A percentile compares a stretch with the other conserved stretches of the same genome.
Evolutionary conservation across 2,113 vertebrate species (phyloP).

Genomic region (Ceyx melanurus): DNA sequence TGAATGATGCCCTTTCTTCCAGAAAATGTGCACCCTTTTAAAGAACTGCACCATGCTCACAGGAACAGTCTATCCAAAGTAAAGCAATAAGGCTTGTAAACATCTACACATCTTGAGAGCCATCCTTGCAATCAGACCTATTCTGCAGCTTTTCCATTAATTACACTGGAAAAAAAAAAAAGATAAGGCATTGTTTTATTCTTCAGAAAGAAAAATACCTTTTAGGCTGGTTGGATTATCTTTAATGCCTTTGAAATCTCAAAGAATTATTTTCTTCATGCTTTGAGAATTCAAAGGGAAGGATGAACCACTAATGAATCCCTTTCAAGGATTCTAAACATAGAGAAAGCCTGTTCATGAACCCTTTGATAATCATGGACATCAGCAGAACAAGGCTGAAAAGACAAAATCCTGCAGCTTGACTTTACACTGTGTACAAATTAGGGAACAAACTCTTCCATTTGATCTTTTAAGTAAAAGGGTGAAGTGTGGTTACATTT

Average conservation of each 20-base stretch:
- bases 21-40: neutral
- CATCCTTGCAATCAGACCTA: neutral
- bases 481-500: neutral
- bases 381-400: neutral
- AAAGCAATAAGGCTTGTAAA: neutral
- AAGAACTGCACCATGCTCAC: neutral
- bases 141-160: neutral
- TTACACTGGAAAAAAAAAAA: neutral
- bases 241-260: slow-evolving; percentile 6
- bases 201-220: neutral
- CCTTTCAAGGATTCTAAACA: neutral
- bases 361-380: neutral
- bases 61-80: neutral
- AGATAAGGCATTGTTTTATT: neutral
- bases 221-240: neutral
- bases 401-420: neutral
- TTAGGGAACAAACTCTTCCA: neutral
- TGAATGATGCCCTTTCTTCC: neutral
- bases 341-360: neutral
- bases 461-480: neutral
- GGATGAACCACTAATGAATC: neutral
- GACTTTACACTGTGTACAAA: neutral
- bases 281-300: neutral
- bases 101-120: neutral
- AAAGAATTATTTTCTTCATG: neutral